Evolutionary conservation across 2,797 vertebrate genomes (phyloP), one percentile per base, ranked within the genome.

Genomic region (Catharus ustulatus): DNA sequence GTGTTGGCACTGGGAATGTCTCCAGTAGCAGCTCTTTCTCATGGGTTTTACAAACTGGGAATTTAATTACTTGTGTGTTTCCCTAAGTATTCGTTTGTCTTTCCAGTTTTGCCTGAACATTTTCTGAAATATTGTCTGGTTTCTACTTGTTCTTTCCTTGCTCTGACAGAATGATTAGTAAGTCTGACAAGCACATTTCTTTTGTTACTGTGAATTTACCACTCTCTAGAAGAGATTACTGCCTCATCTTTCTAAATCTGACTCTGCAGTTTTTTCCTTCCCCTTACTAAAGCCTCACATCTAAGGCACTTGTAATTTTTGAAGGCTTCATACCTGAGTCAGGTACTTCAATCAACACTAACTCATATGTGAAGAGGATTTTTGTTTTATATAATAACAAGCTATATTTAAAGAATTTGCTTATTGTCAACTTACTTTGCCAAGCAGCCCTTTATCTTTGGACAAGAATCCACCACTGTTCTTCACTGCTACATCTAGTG

Each of bases 371-470:
- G 54, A 57, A 27, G 20, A 84, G 10, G 34, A 52, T 52, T 88
- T 91, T 67, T 71, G 22, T 49, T 51, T 74, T 51, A 8, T 18
- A 21, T 23, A 62, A 17, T 16, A 57, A 64, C 6, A 14, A 22
- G 20, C 45, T 69, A 13, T 30, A 62, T 69, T 45, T 84, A 55
- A 29, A 78, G 36, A 79, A 40, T 46, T 76, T 85, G 36, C 42
- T 76, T 77, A 17, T 83, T 59, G 18, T 73, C 49, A 54, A 93
- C 96, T 96, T 94, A 99, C 99, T 98, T 99, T 99, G 97, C 99
- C 99, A 87, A 99, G 98, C 59, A 99, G 98, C 66, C 99, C 99
- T 97, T 99, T 99, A 97, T 99, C 98, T 98, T 99, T 99, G 97
- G 99, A 99, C 87, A 99, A 97, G 96, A 99, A 98, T 38, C 98